Evolutionary conservation across 2,888 invertebrate genomes (phyloP).

Genomic region (Neoitamus cyanurus): DNA sequence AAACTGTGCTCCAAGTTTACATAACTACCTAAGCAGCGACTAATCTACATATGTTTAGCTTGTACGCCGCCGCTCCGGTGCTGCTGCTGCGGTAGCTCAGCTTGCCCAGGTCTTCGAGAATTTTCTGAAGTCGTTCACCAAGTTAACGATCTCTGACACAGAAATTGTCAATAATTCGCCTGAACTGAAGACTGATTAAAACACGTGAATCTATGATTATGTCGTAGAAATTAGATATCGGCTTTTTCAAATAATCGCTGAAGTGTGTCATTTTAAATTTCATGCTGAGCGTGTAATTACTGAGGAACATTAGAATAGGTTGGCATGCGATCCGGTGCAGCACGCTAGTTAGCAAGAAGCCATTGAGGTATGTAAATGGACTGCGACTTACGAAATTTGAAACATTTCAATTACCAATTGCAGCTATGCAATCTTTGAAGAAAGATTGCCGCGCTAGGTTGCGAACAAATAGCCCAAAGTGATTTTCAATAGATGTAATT

Average conservation of each 20-base stretch:
- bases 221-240: background rate
- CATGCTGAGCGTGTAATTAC: background rate
- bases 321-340: background rate
- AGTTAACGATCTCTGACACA: constrained; percentile 29
- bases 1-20: background rate
- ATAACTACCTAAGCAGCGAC: constrained; percentile 22
- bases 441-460: background rate
- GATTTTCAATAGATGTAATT: background rate
- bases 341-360: background rate
- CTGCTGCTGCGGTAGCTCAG: background rate
- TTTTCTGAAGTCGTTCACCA: background rate
- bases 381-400: background rate
- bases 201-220: background rate
- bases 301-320: background rate
- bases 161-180: constrained; percentile 42
- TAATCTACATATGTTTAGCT: constrained; percentile 23
- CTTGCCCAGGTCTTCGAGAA: background rate
- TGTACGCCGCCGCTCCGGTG: background rate
- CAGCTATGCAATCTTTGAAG: background rate
- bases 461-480: background rate
- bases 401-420: background rate
- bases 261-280: background rate
- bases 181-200: background rate
- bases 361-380: background rate
- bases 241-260: constrained; percentile 5